Evolutionary conservation across 2,797 vertebrate species (phyloP), one percentile per base, ranked within the genome.

Genomic region (Melanotaenia boesemani): DNA sequence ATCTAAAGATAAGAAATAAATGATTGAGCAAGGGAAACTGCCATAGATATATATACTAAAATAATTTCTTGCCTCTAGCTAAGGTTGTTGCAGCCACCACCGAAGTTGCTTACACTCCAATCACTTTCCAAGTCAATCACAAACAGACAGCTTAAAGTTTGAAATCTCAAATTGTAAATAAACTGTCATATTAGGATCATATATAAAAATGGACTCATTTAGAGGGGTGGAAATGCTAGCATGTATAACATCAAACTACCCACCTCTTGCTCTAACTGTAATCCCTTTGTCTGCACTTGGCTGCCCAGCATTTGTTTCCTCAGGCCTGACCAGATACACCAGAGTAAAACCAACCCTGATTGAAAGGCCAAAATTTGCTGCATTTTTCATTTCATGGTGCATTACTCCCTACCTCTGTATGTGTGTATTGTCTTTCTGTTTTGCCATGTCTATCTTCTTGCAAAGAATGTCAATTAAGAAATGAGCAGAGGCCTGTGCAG

Each of bases 311-410:
- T 56, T 54, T 56, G 12, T 28, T 34, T 68, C 39, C 16, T 67
- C 10, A 39, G 46, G 52, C 28, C 52, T n/a, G 28, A 7, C 4
- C 6, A 11, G 46, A 71, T 55, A 15, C 6, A 41, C 11, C 24
- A 48, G 30, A 22, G 30, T 48, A 26, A 64, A 64, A 64, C 1
- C 59, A 34, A 24, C 30, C n/a, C 62, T 74, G 70, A 87, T 78
- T 73, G 48, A 69, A 71, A 74, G 34, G 15, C 34, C 13, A 48
- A 65, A 73, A 82, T 76, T 60, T 64, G 63, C 82, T 74, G 72
- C 1, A 59, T 69, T 26, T 85, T 81, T 86, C 62, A 86, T 80
- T 86, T 86, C 82, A 87, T 61, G 67, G n/a, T 69, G 64, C 80
- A 74, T 84, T 81, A 81, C 65, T 24, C 41, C 60, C 70, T 8